phyloP scores from a whole-genome alignment of 2,797 vertebrate genomes.

The Mormyrops attenuatus region DNA sequence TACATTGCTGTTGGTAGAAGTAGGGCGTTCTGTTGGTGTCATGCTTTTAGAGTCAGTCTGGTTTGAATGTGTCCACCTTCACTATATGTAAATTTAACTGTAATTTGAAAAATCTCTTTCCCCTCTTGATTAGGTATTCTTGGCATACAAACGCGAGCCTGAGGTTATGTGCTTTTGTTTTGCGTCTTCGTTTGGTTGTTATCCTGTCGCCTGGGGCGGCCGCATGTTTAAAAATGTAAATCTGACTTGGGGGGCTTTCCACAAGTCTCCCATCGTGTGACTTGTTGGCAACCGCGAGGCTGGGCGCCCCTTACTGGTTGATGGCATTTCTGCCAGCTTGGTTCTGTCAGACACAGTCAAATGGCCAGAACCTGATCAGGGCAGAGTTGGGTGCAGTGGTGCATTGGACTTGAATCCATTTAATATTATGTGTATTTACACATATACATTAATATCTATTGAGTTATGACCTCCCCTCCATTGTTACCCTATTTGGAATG shows the following conservation, averaged over 20 bases:
- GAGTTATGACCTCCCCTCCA: constrained; percentile 32
- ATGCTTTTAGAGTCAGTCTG: not conserved
- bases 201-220: constrained; percentile 50
- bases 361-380: not conserved
- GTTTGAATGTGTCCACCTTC: constrained; percentile 7
- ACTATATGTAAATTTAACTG: constrained; percentile 25
- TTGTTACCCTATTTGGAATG: not conserved
- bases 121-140: constrained; percentile 60
- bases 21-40: not conserved
- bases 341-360: constrained; percentile 68
- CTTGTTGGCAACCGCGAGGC: constrained; percentile 34
- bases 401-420: not conserved
- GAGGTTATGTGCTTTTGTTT: constrained; percentile 48
- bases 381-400: constrained; percentile 41
- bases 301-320: constrained; percentile 77
- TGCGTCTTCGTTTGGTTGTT: constrained; percentile 54
- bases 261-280: constrained; percentile 33
- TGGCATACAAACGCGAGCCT: constrained; percentile 41
- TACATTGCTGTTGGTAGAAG: not conserved
- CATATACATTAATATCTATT: not conserved
- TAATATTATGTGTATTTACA: not conserved
- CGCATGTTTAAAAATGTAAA: constrained; percentile 60
- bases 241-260: constrained; percentile 51
- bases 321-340: constrained; percentile 54
- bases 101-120: constrained; percentile 35